Evolutionary conservation across 2,888 invertebrate species (phyloP).

Genomic region (Fragum whitleyi): DNA sequence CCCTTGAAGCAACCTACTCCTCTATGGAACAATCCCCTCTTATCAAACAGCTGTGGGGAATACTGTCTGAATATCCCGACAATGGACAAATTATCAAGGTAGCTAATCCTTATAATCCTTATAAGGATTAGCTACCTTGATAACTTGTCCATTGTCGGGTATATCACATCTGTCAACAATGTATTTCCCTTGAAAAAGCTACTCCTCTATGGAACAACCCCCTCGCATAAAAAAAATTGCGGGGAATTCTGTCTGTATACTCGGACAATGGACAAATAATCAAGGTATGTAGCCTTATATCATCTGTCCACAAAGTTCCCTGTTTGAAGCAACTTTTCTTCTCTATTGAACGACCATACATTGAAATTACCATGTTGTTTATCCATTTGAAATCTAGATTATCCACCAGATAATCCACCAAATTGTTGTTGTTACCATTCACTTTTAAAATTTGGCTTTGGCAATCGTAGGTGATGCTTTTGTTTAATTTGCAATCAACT

Average conservation of each 20-base stretch:
- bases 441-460: no score
- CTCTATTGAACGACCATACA: no score
- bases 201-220: conserved; percentile 69
- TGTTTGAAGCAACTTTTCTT: no score
- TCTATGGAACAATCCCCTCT: conserved; percentile 70
- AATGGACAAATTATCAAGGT: background rate
- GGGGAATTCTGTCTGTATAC: no score
- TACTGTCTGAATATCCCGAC: background rate
- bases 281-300: conserved; percentile 62
- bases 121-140: background rate
- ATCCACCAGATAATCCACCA: no score
- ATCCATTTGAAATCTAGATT: no score
- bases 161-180: background rate
- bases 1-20: conserved; percentile 37
- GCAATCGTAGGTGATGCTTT: no score
- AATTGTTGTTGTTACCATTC: no score
- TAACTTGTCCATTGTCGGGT: background rate
- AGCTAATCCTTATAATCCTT: background rate
- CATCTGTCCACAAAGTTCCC: background rate
- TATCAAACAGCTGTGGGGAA: conserved; percentile 73
- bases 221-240: conserved; percentile 66
- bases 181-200: background rate
- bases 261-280: conserved; percentile 74
- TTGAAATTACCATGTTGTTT: no score
- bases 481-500: no score